These are phyloP conservation scores for Brachyopa scutellaris DNA, from an alignment of 2,888 invertebrate genomes.

Conservation along the genomic window DNA sequence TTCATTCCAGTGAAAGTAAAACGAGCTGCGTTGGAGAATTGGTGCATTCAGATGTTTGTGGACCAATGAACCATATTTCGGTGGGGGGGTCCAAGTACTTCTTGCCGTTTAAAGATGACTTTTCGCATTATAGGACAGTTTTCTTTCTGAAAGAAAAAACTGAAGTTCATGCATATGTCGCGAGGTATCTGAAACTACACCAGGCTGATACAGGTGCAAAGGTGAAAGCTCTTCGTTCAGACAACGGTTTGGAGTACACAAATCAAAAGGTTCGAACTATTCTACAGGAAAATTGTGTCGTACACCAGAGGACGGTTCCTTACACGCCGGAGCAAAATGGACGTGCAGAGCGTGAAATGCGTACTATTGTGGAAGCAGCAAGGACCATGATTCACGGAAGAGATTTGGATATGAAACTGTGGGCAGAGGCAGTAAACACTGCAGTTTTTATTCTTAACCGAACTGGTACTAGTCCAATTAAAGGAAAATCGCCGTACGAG, in stretches of 20 bases:
- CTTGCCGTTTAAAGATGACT: constrained; percentile 70
- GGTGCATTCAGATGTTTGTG: constrained; percentile 73
- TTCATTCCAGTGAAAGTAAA: constrained; percentile 50
- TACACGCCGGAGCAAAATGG: constrained; percentile 79
- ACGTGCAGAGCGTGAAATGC: constrained; percentile 76
- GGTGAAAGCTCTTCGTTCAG: constrained; percentile 73
- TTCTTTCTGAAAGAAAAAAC: constrained; percentile 48
- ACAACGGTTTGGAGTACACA: constrained; percentile 75
- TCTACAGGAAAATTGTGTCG: constrained; percentile 73
- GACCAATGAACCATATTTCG: constrained; percentile 68
- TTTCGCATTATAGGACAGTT: constrained; percentile 46
- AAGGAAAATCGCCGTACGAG: constrained; percentile 73
- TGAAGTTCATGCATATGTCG: constrained; percentile 15
- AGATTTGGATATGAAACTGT: constrained; percentile 74
- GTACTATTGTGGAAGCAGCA: too few relatives aligned
- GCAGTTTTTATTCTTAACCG: too few relatives aligned
- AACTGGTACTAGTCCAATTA: constrained; percentile 72
- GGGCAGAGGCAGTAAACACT: too few relatives aligned
- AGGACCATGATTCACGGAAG: constrained; percentile 69
- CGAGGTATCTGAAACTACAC: constrained; percentile 60
- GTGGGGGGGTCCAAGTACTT: constrained; percentile 70
- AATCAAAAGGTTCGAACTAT: constrained; percentile 72
- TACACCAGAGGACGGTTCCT: constrained; percentile 73
- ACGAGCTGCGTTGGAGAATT: constrained; percentile 59
- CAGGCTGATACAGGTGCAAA: constrained; percentile 72